Evolutionary conservation across 2,888 invertebrate species (phyloP).

Genomic region (Chloromyia formosa): DNA sequence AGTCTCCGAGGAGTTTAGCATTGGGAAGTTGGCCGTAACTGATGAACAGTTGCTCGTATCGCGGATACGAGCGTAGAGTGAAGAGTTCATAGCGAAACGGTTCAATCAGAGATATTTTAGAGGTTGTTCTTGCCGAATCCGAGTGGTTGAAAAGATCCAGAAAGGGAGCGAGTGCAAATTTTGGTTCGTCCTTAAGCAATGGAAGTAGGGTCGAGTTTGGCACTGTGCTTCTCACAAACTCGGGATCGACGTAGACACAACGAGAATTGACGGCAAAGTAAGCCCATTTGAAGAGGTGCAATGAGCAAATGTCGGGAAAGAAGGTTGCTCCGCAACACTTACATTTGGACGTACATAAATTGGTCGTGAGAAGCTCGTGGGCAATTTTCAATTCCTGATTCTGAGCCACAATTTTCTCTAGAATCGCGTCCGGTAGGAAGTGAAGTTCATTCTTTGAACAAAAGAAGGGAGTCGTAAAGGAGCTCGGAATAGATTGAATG

Average conservation of each 20-base stretch:
- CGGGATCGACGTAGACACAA: slow-evolving; percentile 76
- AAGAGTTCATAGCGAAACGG: slow-evolving; percentile 19
- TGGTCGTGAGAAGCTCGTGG: slow-evolving; percentile 52
- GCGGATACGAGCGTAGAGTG: slow-evolving; percentile 63
- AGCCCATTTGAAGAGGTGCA: slow-evolving; percentile 76
- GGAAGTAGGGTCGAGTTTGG: slow-evolving; percentile 47
- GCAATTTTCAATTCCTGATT: slow-evolving; percentile 65
- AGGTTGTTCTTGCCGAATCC: slow-evolving; percentile 68
- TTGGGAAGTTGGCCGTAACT: slow-evolving; percentile 88
- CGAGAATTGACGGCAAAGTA: slow-evolving; percentile 88
- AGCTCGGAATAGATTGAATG: slow-evolving; percentile 73
- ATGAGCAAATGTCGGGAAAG: slow-evolving; percentile 66
- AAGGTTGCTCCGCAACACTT: slow-evolving; percentile 63
- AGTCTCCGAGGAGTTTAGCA: slow-evolving; percentile 81
- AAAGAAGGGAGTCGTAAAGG: slow-evolving; percentile 76
- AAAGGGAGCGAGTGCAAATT: slow-evolving; percentile 84
- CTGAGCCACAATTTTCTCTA: slow-evolving; percentile 66
- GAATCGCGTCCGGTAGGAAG: slow-evolving; percentile 69
- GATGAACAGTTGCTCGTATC: slow-evolving; percentile 83
- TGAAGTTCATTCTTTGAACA: slow-evolving; percentile 68
- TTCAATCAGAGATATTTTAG: slow-evolving; percentile 55
- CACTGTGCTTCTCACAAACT: background rate
- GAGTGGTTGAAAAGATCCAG: slow-evolving; percentile 92
- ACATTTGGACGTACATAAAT: slow-evolving; percentile 54
- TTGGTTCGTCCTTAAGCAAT: slow-evolving; percentile 68